Percentiles rank a stretch among this genome's conserved stretches.
Conservation (phyloP, 2,888 invertebrate species). For the Imbricaverruca yamaguchii region DNA sequence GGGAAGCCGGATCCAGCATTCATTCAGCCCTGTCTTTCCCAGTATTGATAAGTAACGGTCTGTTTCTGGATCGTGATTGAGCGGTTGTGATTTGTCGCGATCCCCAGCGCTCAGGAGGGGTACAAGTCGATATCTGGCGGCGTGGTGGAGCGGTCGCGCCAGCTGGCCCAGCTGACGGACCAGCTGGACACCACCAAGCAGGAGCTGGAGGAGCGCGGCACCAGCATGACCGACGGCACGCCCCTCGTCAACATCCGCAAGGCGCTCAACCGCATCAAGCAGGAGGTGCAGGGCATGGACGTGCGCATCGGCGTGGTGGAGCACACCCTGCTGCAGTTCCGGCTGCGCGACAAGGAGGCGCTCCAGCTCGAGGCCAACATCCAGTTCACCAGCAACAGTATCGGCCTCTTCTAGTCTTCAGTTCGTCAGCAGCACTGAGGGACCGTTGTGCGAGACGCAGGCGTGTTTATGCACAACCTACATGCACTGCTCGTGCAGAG, state of each 20-base stretch:
- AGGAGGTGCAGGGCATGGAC: slow-evolving; percentile 89
- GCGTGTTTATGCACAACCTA: too few relatives aligned
- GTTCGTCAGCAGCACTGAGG: too few relatives aligned
- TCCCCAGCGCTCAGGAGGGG: slow-evolving; percentile 59
- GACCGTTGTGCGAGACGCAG: too few relatives aligned
- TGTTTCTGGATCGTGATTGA: too few relatives aligned
- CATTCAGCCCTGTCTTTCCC: too few relatives aligned
- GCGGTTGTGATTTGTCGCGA: too few relatives aligned
- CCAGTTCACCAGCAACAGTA: not conserved
- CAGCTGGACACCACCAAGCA: slow-evolving; percentile 86
- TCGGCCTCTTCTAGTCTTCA: not conserved
- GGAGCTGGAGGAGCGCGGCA: slow-evolving; percentile 91
- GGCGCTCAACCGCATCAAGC: slow-evolving; percentile 76
- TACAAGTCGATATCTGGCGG: slow-evolving; percentile 76
- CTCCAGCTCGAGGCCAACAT: not conserved
- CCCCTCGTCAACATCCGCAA: slow-evolving; percentile 92
- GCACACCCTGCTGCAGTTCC: slow-evolving; percentile 62
- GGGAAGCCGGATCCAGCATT: too few relatives aligned
- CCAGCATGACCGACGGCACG: slow-evolving; percentile 86
- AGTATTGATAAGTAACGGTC: too few relatives aligned
- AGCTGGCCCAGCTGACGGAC: slow-evolving; percentile 67
- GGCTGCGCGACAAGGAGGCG: slow-evolving; percentile 42
- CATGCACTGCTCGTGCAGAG: too few relatives aligned
- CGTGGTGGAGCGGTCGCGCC: slow-evolving; percentile 59
- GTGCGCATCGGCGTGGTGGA: slow-evolving; percentile 85